Evolutionary conservation across 1,140 invertebrate species (phyloP).

Genomic region (Lepidostoma basale): DNA sequence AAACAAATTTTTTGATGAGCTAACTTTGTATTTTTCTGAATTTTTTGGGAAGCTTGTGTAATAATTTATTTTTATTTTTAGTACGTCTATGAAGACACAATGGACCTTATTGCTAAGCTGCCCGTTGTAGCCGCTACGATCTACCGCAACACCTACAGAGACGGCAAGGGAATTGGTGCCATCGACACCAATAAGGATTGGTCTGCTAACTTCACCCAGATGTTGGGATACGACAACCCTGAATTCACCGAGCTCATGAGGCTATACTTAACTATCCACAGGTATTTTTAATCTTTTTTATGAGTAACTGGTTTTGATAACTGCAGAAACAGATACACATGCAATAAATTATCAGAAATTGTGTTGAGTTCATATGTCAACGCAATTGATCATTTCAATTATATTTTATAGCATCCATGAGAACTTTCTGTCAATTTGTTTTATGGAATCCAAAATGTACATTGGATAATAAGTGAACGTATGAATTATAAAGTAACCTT

Average conservation of each 20-base stretch:
- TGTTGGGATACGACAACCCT: constrained; percentile 89
- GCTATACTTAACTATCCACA: constrained; percentile 94
- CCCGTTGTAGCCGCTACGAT: constrained; percentile 95
- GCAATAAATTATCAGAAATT: too few relatives aligned
- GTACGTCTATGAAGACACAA: constrained; percentile 90
- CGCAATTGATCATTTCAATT: too few relatives aligned
- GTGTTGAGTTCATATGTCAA: too few relatives aligned
- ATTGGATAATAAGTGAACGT: too few relatives aligned
- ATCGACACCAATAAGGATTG: constrained; percentile 92
- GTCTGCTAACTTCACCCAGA: constrained; percentile 90
- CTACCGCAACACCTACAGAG: constrained; percentile 87
- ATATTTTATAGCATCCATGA: too few relatives aligned
- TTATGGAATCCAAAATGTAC: too few relatives aligned
- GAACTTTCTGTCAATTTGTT: too few relatives aligned
- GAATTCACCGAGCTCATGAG: constrained; percentile 93
- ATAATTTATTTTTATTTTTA: constrained; percentile 58
- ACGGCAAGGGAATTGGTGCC: constrained; percentile 84
- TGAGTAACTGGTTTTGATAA: too few relatives aligned
- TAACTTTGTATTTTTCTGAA: too few relatives aligned
- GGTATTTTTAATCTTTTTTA: constrained; percentile 47
- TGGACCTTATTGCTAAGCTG: constrained; percentile 96
- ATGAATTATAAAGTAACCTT: too few relatives aligned
- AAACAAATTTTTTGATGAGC: too few relatives aligned
- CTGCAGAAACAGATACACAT: neutral
- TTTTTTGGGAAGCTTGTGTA: neutral